phyloP scores from a whole-genome alignment of 2,888 invertebrate genomes.

The Heliconius charithonia region DNA sequence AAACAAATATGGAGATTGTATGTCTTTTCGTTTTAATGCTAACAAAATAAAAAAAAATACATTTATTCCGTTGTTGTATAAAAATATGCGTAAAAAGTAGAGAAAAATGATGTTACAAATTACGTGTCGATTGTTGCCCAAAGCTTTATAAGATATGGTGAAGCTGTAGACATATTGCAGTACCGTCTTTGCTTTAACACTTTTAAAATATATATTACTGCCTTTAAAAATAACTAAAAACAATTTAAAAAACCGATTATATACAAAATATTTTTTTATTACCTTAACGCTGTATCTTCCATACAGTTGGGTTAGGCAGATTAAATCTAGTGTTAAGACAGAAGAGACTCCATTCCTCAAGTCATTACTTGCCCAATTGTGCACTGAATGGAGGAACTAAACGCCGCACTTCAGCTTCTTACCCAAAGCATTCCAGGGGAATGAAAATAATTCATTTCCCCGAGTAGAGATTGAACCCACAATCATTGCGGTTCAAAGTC shows the following conservation, averaged over 20 bases:
- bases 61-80: constrained; percentile 82
- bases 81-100: constrained; percentile 82
- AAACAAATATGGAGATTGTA: constrained; percentile 71
- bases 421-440: not conserved
- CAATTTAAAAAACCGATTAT: not conserved
- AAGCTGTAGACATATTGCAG: constrained; percentile 49
- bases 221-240: constrained; percentile 3
- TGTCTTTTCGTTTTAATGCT: constrained; percentile 84
- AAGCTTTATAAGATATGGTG: constrained; percentile 34
- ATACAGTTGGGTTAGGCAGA: too few species aligned
- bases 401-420: too few species aligned
- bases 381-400: too few species aligned
- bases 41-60: constrained; percentile 80
- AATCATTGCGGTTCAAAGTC: not conserved
- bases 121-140: constrained; percentile 54
- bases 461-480: not conserved
- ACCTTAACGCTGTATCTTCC: not conserved
- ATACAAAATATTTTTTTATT: constrained; percentile 2
- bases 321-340: too few species aligned
- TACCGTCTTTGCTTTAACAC: constrained; percentile 46
- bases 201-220: not conserved
- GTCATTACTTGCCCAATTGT: too few species aligned
- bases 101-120: constrained; percentile 68
- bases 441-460: not conserved
- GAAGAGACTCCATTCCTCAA: too few species aligned